Conservation (phyloP, 1,140 invertebrate species). For the Drosophila willistoni region DNA sequence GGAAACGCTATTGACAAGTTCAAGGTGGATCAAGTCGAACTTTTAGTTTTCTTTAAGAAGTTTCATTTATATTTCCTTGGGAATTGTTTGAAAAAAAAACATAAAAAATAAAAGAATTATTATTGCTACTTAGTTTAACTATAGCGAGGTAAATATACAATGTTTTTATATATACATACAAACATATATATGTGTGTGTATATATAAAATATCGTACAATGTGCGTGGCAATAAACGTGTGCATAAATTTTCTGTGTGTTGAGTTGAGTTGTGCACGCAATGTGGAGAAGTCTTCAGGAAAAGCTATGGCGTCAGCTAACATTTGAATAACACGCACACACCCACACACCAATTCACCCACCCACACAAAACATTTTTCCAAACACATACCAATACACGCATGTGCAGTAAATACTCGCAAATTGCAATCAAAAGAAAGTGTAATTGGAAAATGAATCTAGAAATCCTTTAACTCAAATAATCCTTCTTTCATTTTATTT, state of each 20-base stretch:
- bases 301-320: slow-evolving; percentile 74
- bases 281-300: slow-evolving; percentile 33
- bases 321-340: slow-evolving; percentile 69
- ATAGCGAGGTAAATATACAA: slow-evolving; percentile 20
- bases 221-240: slow-evolving; percentile 65
- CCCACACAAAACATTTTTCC: not conserved
- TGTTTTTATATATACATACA: slow-evolving; percentile 16
- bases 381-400: slow-evolving; percentile 28
- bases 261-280: slow-evolving; percentile 52
- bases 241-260: slow-evolving; percentile 66
- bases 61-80: not conserved
- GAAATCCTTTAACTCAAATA: slow-evolving; percentile 9
- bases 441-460: not conserved
- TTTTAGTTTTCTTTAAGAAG: not conserved
- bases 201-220: slow-evolving; percentile 36
- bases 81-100: slow-evolving; percentile 41
- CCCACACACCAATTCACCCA: not conserved
- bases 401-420: slow-evolving; percentile 42
- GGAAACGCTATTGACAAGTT: slow-evolving; percentile 37
- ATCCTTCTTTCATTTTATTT: not conserved
- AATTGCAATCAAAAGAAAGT: not conserved
- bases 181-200: slow-evolving; percentile 7
- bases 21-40: slow-evolving; percentile 29
- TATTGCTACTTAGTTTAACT: slow-evolving; percentile 34
- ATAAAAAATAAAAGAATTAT: slow-evolving; percentile 59